Percentiles rank a stretch among this genome's conserved stretches.
phyloP scores from a whole-genome alignment of 35 echinoderm and acorn worm species.

The Diadema setosum region DNA sequence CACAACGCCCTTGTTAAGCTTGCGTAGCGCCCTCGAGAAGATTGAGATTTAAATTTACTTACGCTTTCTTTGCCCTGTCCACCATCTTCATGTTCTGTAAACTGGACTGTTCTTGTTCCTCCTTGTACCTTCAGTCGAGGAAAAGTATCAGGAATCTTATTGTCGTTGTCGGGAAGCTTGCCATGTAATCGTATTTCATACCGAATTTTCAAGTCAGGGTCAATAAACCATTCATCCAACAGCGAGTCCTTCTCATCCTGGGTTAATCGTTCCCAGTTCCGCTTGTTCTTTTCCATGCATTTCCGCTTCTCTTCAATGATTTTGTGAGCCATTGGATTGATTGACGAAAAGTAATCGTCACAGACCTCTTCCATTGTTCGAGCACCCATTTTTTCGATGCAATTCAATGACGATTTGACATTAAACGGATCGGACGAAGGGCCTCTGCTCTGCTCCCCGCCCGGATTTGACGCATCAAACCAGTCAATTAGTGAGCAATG shows the following conservation, averaged over 20 bases:
- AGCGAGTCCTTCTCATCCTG: constrained; percentile 71
- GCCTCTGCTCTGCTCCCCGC: too few species aligned
- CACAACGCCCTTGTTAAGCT: too few species aligned
- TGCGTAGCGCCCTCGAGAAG: too few species aligned
- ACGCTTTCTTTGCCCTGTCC: neutral
- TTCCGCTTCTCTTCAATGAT: constrained; percentile 70
- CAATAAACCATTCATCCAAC: constrained; percentile 88
- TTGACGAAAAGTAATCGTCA: constrained; percentile 83
- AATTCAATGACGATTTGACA: too few species aligned
- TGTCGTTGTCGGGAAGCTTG: neutral
- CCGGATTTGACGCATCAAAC: too few species aligned
- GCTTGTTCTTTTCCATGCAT: constrained; percentile 34
- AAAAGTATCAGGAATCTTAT: constrained; percentile 24
- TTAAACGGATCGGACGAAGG: too few species aligned
- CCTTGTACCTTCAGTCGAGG: constrained; percentile 53
- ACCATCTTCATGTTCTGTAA: constrained; percentile 61
- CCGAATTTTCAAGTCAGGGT: constrained; percentile 50
- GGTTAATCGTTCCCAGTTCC: constrained; percentile 59
- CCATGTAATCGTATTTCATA: constrained; percentile 66
- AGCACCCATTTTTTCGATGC: constrained; percentile 10
- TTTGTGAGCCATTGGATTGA: constrained; percentile 71
- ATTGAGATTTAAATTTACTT: too few species aligned
- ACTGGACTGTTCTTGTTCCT: constrained; percentile 72
- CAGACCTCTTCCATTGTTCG: constrained; percentile 65
- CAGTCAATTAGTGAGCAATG: too few species aligned